Evolutionary conservation across 2,797 vertebrate genomes (phyloP), one percentile per base, ranked within the genome.

Genomic region (Propithecus deckenii): DNA sequence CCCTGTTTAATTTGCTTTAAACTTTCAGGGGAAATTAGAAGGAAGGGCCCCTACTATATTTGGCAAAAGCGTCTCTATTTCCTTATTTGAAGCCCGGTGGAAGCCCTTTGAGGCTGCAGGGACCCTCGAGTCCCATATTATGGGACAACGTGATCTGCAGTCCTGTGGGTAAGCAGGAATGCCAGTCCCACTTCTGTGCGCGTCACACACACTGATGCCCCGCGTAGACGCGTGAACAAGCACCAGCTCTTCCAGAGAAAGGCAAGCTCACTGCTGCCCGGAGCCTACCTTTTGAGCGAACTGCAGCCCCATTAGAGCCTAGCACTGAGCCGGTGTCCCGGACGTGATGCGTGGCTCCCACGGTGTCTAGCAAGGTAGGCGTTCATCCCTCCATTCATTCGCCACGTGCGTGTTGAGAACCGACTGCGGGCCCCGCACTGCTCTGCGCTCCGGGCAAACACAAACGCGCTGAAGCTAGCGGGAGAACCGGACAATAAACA

Each of bases 131-230:
- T 6, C 35, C 75, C 15, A 3, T 22, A 32, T n/a, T 57, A 18
- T n/a, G 10, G 28, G 41, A 28, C 74, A 15, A 30, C 11, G 3
- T 0, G 8, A 23, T 4, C 28, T 11, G 14, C 67, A 52, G 6
- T 28, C 50, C 52, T 6, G 10, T 17, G 43, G 63, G 83, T 28
- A 50, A 35, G 38, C 20, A 52, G 43, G 52, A 25, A 50, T 7
- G 41, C 32, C 61, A 28, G 50, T 9, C 20, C 43, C 55, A 23
- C 28, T 25, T 46, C 14, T 69, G 91, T 25, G 2, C 5, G 6
- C 20, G 7, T 38, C 15, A 28, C 12, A 11, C 23, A 38, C 32
- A 4, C 4, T 4, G 35, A 46, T 18, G 41, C 79, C 6, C 23
- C 65, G 46, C 3, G 18, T 2, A 13, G 14, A 23, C 1, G 32